Evolutionary conservation across 2,888 invertebrate genomes (phyloP), one percentile per base, ranked within the genome.

Genomic region (Magallana nippona): DNA sequence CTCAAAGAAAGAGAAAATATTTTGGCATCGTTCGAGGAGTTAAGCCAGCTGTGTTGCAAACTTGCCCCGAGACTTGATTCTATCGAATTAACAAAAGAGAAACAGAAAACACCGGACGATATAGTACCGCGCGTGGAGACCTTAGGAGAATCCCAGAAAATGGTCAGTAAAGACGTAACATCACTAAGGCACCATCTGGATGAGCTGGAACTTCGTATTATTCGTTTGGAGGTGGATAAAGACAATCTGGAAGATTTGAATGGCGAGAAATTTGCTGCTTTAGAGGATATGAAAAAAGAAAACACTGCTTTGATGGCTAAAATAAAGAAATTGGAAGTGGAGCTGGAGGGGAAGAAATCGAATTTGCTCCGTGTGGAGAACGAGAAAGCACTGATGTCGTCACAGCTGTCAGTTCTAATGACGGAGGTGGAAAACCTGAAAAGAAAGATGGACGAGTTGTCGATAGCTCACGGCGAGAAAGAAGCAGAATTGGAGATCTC

Each of bases 171-270:
- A 27, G 71, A 71, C 27, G 22, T 71, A 13, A 71, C 71, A 71
- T 32, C 71, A 32, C 5, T 71, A 71, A 71, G 71, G 22, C 71
- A 71, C 71, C 71, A 71, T 71, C 19, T 71, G 32, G 71, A 71
- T 71, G 71, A 71, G 15, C 71, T 71, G 22, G 88, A 88, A 83
- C 81, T 82, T 81, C 55, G 85, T 3, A 81, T 85, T 13, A 87
- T 83, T 17, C 71, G 77, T 27, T 77, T 87, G 27, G 85, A 86
- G 58, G 62, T 86, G 10, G 77, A 82, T 15, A 84, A 87, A 63
- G 84, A 86, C 79, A 63, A 58, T 17, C 78, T 85, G 19, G 82
- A 86, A 62, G 57, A 78, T 78, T 22, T 15, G 10, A 44, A 80
- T 27, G 62, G 77, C 55, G 71, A 84, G n/a, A 27, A 55, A 27